Evolutionary conservation across 2,888 invertebrate genomes (phyloP), one percentile per base, ranked within the genome.

Genomic region (Chaetogeoica ovagalla): DNA sequence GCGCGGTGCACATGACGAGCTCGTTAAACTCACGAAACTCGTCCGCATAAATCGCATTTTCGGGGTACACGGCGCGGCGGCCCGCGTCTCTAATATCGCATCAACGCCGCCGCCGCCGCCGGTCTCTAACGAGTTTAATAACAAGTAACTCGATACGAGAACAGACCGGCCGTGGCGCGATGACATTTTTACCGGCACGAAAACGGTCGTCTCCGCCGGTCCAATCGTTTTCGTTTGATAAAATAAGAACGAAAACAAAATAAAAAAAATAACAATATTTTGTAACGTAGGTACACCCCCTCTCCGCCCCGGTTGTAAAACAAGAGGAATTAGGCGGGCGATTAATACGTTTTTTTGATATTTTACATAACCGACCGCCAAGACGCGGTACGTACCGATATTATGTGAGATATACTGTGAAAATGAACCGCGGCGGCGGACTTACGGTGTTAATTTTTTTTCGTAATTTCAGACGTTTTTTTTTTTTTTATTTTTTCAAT

Each of bases 1-100:
- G 71, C 79, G 57, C 71, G 79, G 79, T 62, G 63, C 79, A 79
- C 71, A 63, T 79, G 79, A 79, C 79, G 70, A 63, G 79, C 79
- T 79, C 79, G 79, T 79, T 79, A 79, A 79, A 63, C 70, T 63
- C 39, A 57, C 69, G 30, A 77, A 77, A 77, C 79, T 17, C 79
- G 79, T 79, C 79, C 79, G 30, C 30, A 79, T 79, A 79, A 79
- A 79, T 79, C 79, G 79, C 76, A 9, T 43, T 59, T 37, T n/a
- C n/a, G 43, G 66, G 76, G 59, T 19, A 69, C 21, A n/a, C 68
- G 43, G 21, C 21, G 30, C 68, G 43, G 21, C 70, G 55, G 48
- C 21, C 19, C 48, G 39, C n/a, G 37, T 55, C 37, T 55, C 37
- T 63, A 74, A 65, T 65, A 75, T 66, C 66, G 43, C 30, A 30